These are phyloP conservation scores for Globodera ellingtonae DNA, from an alignment of 1,140 invertebrate genomes.

Conservation along the genomic window DNA sequence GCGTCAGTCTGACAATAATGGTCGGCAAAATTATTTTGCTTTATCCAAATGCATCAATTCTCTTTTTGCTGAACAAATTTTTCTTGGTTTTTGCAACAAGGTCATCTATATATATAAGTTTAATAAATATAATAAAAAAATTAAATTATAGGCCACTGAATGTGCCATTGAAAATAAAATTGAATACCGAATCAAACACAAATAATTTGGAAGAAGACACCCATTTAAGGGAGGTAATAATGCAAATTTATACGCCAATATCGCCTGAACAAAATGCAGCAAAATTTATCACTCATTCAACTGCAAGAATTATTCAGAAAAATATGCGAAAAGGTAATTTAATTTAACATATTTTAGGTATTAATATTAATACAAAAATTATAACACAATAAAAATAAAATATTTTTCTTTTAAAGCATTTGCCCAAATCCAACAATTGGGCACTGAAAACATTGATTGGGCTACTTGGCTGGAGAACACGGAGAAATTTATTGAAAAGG, in stretches of 20 bases:
- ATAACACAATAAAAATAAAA: neutral
- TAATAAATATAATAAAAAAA: neutral
- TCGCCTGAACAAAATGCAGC: slow-evolving; percentile 21
- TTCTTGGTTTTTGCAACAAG: slow-evolving; percentile 53
- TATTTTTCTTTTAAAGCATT: neutral
- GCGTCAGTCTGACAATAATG: slow-evolving; percentile 69
- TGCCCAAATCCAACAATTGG: neutral
- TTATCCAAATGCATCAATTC: slow-evolving; percentile 3
- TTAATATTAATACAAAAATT: neutral
- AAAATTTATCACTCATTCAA: slow-evolving; percentile 13
- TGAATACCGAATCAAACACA: neutral
- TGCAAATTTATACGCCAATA: slow-evolving; percentile 8
- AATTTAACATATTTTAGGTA: neutral
- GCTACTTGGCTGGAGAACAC: neutral
- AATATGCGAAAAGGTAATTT: slow-evolving; percentile 14
- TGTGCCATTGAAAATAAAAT: neutral
- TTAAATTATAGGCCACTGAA: neutral
- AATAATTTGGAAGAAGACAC: neutral
- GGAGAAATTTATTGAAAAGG: neutral
- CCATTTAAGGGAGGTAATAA: neutral
- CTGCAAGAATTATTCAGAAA: slow-evolving; percentile 1
- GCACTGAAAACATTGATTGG: neutral
- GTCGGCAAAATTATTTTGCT: slow-evolving; percentile 15
- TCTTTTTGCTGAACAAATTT: slow-evolving; percentile 67
- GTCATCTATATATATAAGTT: neutral